These are phyloP conservation scores for Serilophus lunatus DNA, from an alignment of 2,113 vertebrate species.

Conservation along the genomic window DNA sequence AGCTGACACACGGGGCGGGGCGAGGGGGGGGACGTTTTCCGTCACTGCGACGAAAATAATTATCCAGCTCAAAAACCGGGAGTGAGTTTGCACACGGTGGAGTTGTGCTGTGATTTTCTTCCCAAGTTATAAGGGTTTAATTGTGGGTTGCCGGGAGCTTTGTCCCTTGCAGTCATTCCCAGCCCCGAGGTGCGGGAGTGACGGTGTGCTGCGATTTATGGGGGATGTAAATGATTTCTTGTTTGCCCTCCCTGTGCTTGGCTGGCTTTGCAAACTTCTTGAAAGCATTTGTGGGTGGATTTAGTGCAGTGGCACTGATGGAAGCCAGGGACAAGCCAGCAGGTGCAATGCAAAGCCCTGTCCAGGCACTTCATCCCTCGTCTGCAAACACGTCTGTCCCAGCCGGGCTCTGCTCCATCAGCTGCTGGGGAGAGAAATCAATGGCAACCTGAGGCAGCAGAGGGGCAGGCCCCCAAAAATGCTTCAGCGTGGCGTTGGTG, in stretches of 20 bases:
- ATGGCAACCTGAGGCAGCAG: background rate
- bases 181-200: conserved; percentile 19
- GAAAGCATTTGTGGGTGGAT: background rate
- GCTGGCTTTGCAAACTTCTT: background rate
- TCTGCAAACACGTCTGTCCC: background rate
- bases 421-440: background rate
- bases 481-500: accelerated
- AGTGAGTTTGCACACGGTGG: background rate
- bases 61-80: background rate
- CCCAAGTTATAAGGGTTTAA: background rate
- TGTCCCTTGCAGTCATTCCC: background rate
- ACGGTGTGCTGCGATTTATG: conserved; percentile 16
- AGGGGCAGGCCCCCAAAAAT: background rate
- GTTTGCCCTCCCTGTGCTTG: conserved; percentile 18
- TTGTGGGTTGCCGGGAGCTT: background rate
- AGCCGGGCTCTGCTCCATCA: accelerated
- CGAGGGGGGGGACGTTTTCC: conserved; percentile 1
- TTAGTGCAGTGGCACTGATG: conserved; percentile 42
- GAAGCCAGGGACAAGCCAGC: background rate
- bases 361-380: background rate
- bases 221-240: conserved; percentile 17
- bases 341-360: conserved; percentile 1
- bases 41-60: conserved; percentile 46
- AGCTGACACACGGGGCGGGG: too few species aligned
- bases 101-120: background rate